Percentiles rank a stretch among this genome's conserved stretches.
Evolutionary conservation across 2,113 vertebrate genomes (phyloP).

Genomic region (Osmerus eperlanus): DNA sequence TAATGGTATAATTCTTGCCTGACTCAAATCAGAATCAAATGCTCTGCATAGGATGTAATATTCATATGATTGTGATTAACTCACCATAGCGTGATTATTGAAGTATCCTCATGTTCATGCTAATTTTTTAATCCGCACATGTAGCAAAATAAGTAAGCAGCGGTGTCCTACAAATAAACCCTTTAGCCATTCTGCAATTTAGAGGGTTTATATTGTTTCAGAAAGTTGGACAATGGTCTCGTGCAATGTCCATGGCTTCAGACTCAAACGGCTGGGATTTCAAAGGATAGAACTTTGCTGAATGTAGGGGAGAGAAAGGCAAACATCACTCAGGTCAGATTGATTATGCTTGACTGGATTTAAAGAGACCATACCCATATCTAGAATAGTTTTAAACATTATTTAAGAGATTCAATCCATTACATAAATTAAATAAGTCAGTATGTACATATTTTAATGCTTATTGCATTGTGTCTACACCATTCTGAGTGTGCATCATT

Average conservation of each 20-base stretch:
- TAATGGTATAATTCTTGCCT: neutral
- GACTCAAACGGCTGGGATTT: conserved; percentile 2
- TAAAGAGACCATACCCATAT: conserved; percentile 50
- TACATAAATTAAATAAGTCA: too few relatives aligned
- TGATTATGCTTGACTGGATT: conserved; percentile 57
- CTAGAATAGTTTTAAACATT: too few relatives aligned
- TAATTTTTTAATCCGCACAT: conserved; percentile 14
- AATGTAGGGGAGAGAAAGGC: conserved; percentile 40
- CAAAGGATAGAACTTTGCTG: conserved; percentile 37
- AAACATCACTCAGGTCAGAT: conserved; percentile 57
- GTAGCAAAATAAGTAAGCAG: neutral
- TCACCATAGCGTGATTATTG: conserved; percentile 46
- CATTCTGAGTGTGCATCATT: too few relatives aligned
- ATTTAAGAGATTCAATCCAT: too few relatives aligned
- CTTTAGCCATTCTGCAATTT: conserved; percentile 27
- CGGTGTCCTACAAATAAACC: neutral
- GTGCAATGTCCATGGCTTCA: conserved; percentile 28
- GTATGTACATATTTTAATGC: too few relatives aligned
- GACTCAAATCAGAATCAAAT: neutral
- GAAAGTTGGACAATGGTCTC: conserved; percentile 19
- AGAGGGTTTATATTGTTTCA: neutral
- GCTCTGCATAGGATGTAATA: neutral
- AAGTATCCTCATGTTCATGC: neutral
- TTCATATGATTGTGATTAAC: conserved; percentile 5
- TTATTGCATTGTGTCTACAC: too few relatives aligned